phyloP scores from a whole-genome alignment of 2,797 vertebrate species.

The Lagorchestes hirsutus region DNA sequence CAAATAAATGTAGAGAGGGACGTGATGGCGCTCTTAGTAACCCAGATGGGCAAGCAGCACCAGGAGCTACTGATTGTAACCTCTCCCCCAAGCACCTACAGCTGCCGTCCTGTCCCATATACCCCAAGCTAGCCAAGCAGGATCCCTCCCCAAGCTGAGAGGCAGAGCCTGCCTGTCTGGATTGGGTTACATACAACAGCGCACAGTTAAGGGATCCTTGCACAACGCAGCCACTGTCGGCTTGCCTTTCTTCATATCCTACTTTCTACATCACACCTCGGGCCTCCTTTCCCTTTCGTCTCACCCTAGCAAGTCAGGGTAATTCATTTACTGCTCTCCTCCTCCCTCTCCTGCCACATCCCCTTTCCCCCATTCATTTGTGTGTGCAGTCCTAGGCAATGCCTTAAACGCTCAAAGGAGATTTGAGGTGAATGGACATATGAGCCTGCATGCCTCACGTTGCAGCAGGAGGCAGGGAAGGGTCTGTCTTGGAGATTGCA shows the following conservation, averaged over 20 bases:
- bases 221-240: neutral
- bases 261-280: neutral
- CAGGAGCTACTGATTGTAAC: neutral
- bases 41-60: neutral
- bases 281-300: neutral
- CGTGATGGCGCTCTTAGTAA: neutral
- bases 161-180: neutral
- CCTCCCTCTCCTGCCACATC: neutral
- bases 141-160: neutral
- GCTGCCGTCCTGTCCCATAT: neutral
- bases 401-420: neutral
- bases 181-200: neutral
- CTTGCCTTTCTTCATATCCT: neutral
- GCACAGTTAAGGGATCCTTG: neutral
- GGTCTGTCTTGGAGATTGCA: neutral
- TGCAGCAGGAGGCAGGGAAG: neutral
- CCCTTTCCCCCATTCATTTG: neutral
- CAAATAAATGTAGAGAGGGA: slow-evolving; percentile 2
- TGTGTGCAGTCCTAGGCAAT: neutral
- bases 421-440: neutral
- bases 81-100: neutral
- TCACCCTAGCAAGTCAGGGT: neutral
- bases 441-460: neutral
- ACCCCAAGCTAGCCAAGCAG: neutral
- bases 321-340: neutral